A percentile compares a stretch with the other conserved stretches of the same genome.
Conservation (phyloP, 2,797 vertebrate species). For the Danio tinwini region DNA sequence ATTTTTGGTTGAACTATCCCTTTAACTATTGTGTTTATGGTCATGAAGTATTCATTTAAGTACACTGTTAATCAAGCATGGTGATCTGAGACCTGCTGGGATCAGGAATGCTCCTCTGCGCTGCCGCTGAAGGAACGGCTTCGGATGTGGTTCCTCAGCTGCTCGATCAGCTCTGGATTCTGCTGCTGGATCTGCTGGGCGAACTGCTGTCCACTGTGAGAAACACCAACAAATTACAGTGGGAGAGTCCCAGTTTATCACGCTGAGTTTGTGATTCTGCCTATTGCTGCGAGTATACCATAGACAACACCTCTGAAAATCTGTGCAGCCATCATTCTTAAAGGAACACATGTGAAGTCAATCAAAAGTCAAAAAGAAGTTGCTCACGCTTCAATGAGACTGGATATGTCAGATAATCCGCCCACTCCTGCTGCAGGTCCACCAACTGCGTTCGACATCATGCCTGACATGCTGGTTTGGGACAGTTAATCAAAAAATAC, state of each 20-base stretch:
- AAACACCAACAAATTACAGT: not conserved
- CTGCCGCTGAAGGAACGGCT: conserved; percentile 96
- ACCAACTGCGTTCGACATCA: conserved; percentile 96
- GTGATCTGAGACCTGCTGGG: conserved; percentile 25
- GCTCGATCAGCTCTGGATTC: conserved; percentile 97
- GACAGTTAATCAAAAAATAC: conserved; percentile 34
- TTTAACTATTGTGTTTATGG: not conserved
- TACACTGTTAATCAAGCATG: not conserved
- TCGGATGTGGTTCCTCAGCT: conserved; percentile 95
- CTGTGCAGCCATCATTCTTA: not conserved
- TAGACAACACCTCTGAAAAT: not conserved
- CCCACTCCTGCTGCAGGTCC: conserved; percentile 94
- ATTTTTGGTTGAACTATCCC: too few relatives aligned
- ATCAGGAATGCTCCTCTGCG: conserved; percentile 95
- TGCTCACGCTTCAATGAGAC: conserved; percentile 96
- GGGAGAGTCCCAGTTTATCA: not conserved
- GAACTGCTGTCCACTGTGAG: conserved; percentile 94
- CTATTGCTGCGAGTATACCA: not conserved
- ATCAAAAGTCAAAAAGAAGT: conserved; percentile 9
- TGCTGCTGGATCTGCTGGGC: conserved; percentile 99
- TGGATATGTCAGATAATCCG: conserved; percentile 93
- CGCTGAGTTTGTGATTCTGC: not conserved
- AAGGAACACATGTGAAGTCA: not conserved
- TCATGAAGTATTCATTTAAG: too few relatives aligned
- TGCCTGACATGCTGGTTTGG: conserved; percentile 91